phyloP scores from a whole-genome alignment of 2,113 vertebrate species.

The Marcusenius ussheri region DNA sequence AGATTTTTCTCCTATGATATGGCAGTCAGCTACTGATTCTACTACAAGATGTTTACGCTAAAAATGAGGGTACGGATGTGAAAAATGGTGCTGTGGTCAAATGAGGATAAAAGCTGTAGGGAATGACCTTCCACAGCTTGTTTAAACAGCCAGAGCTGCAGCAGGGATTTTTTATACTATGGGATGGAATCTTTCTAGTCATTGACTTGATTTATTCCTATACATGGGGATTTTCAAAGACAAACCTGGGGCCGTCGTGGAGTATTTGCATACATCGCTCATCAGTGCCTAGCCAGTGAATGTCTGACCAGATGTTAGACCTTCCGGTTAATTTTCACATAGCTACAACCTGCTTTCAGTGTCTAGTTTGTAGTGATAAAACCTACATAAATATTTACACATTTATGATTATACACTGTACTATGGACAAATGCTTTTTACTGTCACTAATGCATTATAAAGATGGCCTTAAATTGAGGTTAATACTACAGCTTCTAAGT shows the following conservation, averaged over 20 bases:
- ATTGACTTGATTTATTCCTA: slow-evolving; percentile 7
- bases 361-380: neutral
- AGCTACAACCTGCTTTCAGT: neutral
- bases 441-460: neutral
- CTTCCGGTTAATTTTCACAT: neutral
- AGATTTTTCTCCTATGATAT: neutral
- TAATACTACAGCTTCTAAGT: neutral
- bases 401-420: neutral
- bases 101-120: neutral
- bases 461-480: neutral
- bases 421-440: neutral
- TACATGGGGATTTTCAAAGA: neutral
- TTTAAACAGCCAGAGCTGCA: neutral
- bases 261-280: neutral
- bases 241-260: neutral
- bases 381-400: slow-evolving; percentile 1
- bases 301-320: neutral
- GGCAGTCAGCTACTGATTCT: neutral
- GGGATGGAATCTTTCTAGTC: neutral
- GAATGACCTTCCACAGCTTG: neutral
- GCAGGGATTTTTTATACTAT: neutral
- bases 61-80: neutral
- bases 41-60: neutral
- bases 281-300: neutral
- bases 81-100: neutral